phyloP scores from a whole-genome alignment of 2,888 invertebrate species.

The Phyllotreta striolata region DNA sequence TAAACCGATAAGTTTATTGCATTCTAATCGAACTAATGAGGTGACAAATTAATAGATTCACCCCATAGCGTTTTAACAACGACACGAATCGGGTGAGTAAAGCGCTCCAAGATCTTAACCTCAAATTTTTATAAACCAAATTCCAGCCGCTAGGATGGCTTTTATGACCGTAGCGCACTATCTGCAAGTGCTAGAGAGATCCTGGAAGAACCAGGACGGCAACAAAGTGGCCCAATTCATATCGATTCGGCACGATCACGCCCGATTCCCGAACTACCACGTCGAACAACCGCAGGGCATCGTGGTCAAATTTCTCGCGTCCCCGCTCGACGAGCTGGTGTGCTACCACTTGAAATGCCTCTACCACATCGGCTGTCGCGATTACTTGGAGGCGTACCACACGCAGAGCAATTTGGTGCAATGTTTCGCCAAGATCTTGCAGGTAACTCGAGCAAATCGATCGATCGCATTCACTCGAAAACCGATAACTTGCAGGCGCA shows the following conservation, averaged over 20 bases:
- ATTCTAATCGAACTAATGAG: no score
- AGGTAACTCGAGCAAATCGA: conserved; percentile 14
- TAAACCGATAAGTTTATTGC: no score
- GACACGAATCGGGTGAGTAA: no score
- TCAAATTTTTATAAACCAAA: no score
- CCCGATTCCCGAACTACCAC: conserved; percentile 72
- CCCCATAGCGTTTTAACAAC: no score
- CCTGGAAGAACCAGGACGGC: conserved; percentile 71
- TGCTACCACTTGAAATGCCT: conserved; percentile 77
- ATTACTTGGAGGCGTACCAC: conserved; percentile 76
- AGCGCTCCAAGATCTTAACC: no score
- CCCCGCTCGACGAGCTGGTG: conserved; percentile 80
- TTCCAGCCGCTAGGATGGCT: conserved; percentile 36
- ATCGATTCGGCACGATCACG: conserved; percentile 76
- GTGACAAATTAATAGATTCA: no score
- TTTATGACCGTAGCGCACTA: conserved; percentile 60
- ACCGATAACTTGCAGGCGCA: conserved; percentile 70
- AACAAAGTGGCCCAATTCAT: conserved; percentile 67
- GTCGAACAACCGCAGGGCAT: conserved; percentile 74
- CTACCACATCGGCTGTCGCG: conserved; percentile 62
- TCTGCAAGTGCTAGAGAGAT: conserved; percentile 65
- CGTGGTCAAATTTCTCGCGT: conserved; percentile 74
- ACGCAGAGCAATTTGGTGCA: conserved; percentile 82
- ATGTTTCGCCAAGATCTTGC: conserved; percentile 78
- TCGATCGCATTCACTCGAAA: no score